These are phyloP conservation scores for Crossocerus cetratus DNA, from an alignment of 2,888 invertebrate species.

Conservation along the genomic window DNA sequence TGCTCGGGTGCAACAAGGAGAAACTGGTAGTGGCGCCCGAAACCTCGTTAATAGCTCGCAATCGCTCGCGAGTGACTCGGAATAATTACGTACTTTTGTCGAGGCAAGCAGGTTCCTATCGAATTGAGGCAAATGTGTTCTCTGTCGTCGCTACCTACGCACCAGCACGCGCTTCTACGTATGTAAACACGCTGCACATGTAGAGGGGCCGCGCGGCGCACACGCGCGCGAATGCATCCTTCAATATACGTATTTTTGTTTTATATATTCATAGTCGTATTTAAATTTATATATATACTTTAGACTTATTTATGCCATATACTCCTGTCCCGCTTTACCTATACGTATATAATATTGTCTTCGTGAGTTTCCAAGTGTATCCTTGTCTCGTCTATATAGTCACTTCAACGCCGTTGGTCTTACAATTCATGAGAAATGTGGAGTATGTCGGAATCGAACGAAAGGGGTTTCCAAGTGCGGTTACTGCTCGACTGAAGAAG, in stretches of 20 bases:
- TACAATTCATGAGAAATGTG: conserved; percentile 47
- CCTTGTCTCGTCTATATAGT: conserved; percentile 44
- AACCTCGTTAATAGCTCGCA: conserved; percentile 52
- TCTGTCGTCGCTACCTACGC: not conserved
- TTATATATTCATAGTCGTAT: conserved; percentile 41
- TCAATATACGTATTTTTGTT: conserved; percentile 17
- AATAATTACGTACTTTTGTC: conserved; percentile 52
- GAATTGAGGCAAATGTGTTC: conserved; percentile 52
- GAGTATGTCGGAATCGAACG: conserved; percentile 39
- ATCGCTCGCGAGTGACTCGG: conserved; percentile 41
- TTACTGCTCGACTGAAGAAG: not conserved
- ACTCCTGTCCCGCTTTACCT: conserved; percentile 41
- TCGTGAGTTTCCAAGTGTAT: conserved; percentile 49
- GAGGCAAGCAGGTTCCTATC: conserved; percentile 59
- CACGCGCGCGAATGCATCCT: not conserved
- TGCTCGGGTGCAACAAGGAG: conserved; percentile 47
- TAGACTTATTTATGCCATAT: conserved; percentile 30
- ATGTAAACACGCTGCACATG: not conserved
- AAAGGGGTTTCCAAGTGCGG: too few relatives aligned
- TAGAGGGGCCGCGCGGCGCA: too few relatives aligned
- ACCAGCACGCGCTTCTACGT: not conserved
- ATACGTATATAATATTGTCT: conserved; percentile 59
- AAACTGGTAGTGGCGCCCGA: conserved; percentile 47
- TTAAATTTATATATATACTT: conserved; percentile 20
- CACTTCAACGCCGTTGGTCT: conserved; percentile 50